Base-by-base conservation (phyloP, 2,113 vertebrate species). In the Erythrocebus patas region DNA sequence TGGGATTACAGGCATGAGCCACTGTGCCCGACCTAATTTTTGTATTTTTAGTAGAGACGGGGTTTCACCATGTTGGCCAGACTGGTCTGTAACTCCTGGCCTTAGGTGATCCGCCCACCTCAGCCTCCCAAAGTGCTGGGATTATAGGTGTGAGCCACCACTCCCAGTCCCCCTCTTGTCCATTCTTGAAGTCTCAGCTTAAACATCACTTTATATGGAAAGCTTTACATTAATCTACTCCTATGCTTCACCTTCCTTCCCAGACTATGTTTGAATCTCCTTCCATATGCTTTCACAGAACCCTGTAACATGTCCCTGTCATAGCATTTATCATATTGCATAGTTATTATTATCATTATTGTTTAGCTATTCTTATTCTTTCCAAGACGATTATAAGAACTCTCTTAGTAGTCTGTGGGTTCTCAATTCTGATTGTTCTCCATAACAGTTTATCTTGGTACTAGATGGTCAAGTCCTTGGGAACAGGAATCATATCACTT, bases 151-250 rank as follows among this genome's bases (percentile, higher is more conserved):
- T 64, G 61, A 64, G 12, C 27, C 61, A 64, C 61, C 61, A 32
- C 13, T 30, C 61, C 27, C 13, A 13, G 61, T 64, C 61, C 61
- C 27, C 61, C 12, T 64, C n/a, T 55, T 86, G 1, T 57, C 43
- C 12, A 75, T n/a, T 12, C n/a, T 91, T 73, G 73, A 75, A 59
- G 8, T 66, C 45, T 57, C 27, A 82, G 48, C 40, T 91, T 91
- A 97, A 75, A 66, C 50, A 82, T 82, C 43, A 64, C 45, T 70
- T 61, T 92, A 66, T 91, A n/a, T 81, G 57, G 72, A 87, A 94
- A 93, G n/a, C 8, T 30, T 91, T 87, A 83, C 14, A 17, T 52
- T 80, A 79, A 43, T 55, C 27, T 55, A 55, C 66, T 23, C 0
- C 30, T 79, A 2, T 14, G 14, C 20, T 55, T 87, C 43, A 48